Base-by-base conservation (phyloP, 2,113 vertebrate genomes). In the Collichthys lucidus region DNA sequence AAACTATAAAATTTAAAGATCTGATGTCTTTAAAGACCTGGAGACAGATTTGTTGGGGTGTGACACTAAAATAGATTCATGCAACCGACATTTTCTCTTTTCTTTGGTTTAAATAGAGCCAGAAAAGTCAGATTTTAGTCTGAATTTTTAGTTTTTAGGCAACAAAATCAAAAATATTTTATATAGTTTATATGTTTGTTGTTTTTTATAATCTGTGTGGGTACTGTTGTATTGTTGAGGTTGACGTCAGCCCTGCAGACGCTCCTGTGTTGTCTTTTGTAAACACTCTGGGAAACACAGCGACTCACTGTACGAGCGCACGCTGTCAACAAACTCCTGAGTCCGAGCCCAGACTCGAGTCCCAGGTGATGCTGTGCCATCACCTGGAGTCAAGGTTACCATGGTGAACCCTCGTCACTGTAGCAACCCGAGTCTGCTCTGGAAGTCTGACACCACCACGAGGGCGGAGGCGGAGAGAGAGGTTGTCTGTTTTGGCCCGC, bases 351-450 rank as follows among this genome's bases (percentile, higher is more conserved):
- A 70, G 49, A 22, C 49, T 20, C 35, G 52, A 55, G 63, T 82
- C 86, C 79, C 79, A 66, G 70, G 74, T 75, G 70, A 79, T 47
- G 62, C 75, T 24, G 31, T 26, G 26, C n/a, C n/a, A 44, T 65
- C 61, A 55, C 60, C 68, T 5, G 52, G 65, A 24, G 59, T 22
- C 24, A 12, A 14, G 55, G 78, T 84, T 70, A 26, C 79, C 70
- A 59, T 47, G 61, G 66, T 29, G 77, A 74, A 14, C 19, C 61
- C 11, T 3, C 29, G 63, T 81, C 74, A 24, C 61, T 69, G 49
- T 60, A 31, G 77, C 68, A 74, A 80, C 73, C 29, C 20, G 50
- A 26, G 26, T 26, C 26, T 8, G 31, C 26, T 55, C 60, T 56
- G 77, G 83, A 80, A 56, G 67, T 72, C 24, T 60, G 35, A 47